Percentiles rank a stretch among this genome's conserved stretches.
Evolutionary conservation across 2,888 invertebrate genomes (phyloP).

Genomic region (Yponomeuta sedellus): DNA sequence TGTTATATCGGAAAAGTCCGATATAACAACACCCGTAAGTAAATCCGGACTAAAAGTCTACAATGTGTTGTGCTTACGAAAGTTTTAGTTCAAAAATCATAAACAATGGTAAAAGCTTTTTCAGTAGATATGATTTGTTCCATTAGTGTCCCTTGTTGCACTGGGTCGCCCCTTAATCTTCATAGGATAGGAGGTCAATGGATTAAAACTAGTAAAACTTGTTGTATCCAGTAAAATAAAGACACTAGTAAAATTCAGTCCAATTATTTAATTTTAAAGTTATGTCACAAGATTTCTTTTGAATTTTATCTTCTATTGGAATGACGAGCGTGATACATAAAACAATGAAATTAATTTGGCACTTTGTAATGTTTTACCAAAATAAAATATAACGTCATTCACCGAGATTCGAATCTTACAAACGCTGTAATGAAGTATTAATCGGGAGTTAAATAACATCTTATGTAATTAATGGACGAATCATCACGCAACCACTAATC

Average conservation of each 20-base stretch:
- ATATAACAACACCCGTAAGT: too few species aligned
- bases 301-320: slow-evolving; percentile 47
- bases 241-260: slow-evolving; percentile 51
- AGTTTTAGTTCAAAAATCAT: too few species aligned
- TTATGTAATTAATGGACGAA: slow-evolving; percentile 42
- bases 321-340: slow-evolving; percentile 47
- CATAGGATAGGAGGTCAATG: not conserved
- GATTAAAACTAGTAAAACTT: not conserved
- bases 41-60: too few species aligned
- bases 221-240: slow-evolving; percentile 27
- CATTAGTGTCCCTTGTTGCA: too few species aligned
- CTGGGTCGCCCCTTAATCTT: too few species aligned
- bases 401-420: slow-evolving; percentile 45
- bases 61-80: too few species aligned
- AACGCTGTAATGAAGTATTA: not conserved
- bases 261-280: slow-evolving; percentile 54
- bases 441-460: slow-evolving; percentile 4
- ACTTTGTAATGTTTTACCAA: slow-evolving; percentile 43
- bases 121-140: too few species aligned
- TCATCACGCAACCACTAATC: slow-evolving; percentile 46
- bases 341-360: slow-evolving; percentile 57
- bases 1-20: too few species aligned
- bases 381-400: slow-evolving; percentile 26
- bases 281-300: slow-evolving; percentile 41
- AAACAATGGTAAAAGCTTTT: too few species aligned